Evolutionary conservation across 2,113 vertebrate species (phyloP), one percentile per base, ranked within the genome.

Genomic region (Heptranchias perlo): DNA sequence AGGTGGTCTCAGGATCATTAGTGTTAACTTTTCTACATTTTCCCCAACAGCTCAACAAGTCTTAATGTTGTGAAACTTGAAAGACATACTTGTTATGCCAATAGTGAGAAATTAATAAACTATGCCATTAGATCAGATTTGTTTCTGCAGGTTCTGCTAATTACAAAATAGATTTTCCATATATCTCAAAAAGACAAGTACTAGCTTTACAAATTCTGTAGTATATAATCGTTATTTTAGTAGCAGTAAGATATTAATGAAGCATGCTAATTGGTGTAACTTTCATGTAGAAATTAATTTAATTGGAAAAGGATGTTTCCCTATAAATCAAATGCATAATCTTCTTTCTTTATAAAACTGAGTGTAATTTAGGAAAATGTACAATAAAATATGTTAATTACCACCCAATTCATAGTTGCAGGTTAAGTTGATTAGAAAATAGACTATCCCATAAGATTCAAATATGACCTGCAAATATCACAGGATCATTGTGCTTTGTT

Each of bases 261-360:
- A 95, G n/a, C 73, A 73, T 73, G 94, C 44, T 95, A 69, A 95
- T 95, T 95, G 25, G 39, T 73, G 69, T 67, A 95, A 69, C 94
- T 95, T 95, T 10, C 44, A 91, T 91, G 86, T 91, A 69, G 64
- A 95, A 95, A 95, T 95, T 95, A 95, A 52, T 64, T 95, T 95
- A 95, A 69, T 91, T 91, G 87, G n/a, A n/a, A n/a, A n/a, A n/a
- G n/a, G 87, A 91, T 52, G 61, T 54, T 58, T 91, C 28, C 11
- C 54, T 91, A 91, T 69, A 69, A 95, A 49, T 73, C 64, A 95
- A 49, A 49, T 95, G 44, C 64, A 67, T 13, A 49, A 49, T 49
- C 93, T 31, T 16, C n/a, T 47, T 28, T 91, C 52, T 58, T 91
- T 14, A 54, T 4, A 52, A 35, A 58, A 13, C 52, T 13, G 52